A percentile compares a stretch with the other conserved stretches of the same genome.
Evolutionary conservation across 1,140 invertebrate genomes (phyloP).

Genomic region (Zaprionus kolodkinae): DNA sequence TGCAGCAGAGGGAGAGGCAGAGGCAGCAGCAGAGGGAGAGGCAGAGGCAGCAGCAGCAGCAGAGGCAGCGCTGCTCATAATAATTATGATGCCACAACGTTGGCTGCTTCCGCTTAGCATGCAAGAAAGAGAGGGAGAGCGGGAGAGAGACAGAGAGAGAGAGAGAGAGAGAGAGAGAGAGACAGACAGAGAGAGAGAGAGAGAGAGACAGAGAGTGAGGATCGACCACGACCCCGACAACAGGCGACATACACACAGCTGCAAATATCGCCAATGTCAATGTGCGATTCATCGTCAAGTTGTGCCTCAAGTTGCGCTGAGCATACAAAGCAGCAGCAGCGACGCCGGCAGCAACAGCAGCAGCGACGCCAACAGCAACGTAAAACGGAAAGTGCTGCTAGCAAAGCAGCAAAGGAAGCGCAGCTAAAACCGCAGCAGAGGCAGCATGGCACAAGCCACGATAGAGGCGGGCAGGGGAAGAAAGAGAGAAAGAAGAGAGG

Average conservation of each 20-base stretch:
- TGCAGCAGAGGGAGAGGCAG: constrained; percentile 12
- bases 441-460: constrained; percentile 52
- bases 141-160: no score
- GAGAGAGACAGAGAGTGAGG: not conserved
- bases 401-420: constrained; percentile 62
- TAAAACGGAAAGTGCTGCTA: constrained; percentile 72
- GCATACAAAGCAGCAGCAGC: constrained; percentile 59
- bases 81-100: constrained; percentile 57
- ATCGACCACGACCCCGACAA: constrained; percentile 32
- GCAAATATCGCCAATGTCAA: constrained; percentile 56
- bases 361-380: constrained; percentile 3
- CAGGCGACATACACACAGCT: constrained; percentile 38
- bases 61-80: constrained; percentile 41
- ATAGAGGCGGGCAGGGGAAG: not conserved
- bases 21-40: not conserved
- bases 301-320: constrained; percentile 6
- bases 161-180: not conserved
- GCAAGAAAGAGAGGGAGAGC: not conserved
- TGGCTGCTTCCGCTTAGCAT: constrained; percentile 55
- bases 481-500: not conserved
- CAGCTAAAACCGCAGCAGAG: constrained; percentile 13
- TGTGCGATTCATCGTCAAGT: constrained; percentile 51
- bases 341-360: not conserved
- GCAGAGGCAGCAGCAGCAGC: constrained; percentile 6
- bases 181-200: not conserved